Percentiles rank a stretch among this genome's conserved stretches.
phyloP scores from a whole-genome alignment of 2,888 invertebrate species.

The Yponomeuta sedellus region DNA sequence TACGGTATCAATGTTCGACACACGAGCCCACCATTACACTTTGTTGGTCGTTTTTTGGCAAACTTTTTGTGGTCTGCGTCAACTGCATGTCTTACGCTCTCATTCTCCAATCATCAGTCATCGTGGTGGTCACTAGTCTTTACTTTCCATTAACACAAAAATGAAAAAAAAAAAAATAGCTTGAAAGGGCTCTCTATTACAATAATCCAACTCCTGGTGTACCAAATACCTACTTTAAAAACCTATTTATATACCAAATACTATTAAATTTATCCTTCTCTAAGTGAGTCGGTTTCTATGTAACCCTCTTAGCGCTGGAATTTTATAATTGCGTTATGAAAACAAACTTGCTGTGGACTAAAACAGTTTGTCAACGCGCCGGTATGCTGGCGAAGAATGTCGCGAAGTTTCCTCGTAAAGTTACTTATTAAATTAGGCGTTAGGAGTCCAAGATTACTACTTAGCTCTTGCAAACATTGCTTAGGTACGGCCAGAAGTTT shows the following conservation, averaged over 20 bases:
- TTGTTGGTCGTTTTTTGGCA: neutral
- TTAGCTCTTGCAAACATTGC: neutral
- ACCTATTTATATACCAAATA: no score
- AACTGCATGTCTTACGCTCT: neutral
- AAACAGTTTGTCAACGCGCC: neutral
- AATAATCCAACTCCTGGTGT: no score
- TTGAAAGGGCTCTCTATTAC: no score
- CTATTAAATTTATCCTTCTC: no score
- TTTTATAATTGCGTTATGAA: neutral
- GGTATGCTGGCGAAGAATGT: neutral
- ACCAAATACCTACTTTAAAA: no score
- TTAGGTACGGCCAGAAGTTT: neutral
- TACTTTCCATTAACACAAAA: no score
- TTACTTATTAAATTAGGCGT: neutral
- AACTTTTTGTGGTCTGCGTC: neutral
- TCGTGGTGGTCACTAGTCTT: no score
- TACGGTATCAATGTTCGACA: no score
- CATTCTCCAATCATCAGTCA: neutral
- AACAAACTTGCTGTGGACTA: neutral
- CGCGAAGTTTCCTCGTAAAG: neutral
- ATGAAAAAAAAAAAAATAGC: no score
- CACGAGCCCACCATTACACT: no score
- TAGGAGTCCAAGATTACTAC: neutral
- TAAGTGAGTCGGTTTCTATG: neutral
- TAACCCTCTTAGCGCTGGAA: neutral